These are phyloP conservation scores for Boulengeromyrus knoepffleri DNA, from an alignment of 2,113 vertebrate species.

Conservation along the genomic window DNA sequence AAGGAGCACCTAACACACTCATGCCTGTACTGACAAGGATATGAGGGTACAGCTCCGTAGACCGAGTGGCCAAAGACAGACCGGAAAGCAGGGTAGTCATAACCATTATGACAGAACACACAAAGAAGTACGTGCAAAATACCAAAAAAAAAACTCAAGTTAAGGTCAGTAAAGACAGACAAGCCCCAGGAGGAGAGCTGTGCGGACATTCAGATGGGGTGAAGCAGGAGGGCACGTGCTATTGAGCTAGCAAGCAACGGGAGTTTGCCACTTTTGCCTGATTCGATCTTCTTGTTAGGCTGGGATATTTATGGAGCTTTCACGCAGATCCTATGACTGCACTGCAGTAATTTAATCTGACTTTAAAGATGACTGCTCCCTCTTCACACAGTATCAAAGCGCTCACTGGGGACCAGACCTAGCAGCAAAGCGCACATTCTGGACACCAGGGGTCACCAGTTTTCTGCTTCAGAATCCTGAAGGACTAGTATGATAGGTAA, in stretches of 20 bases:
- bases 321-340: conserved; percentile 6
- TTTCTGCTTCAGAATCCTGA: background rate
- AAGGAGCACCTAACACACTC: background rate
- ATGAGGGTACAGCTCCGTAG: background rate
- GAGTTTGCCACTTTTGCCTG: background rate
- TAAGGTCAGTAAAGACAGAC: background rate
- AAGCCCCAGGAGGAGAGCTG: background rate
- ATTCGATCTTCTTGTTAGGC: conserved; percentile 1
- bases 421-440: background rate
- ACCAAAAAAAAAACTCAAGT: background rate
- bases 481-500: background rate
- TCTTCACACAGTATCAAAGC: background rate
- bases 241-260: background rate
- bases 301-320: conserved; percentile 10
- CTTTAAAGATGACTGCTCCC: background rate
- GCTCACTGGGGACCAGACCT: background rate
- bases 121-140: background rate
- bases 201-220: background rate
- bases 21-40: background rate
- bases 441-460: conserved; percentile 6
- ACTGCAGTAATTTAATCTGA: background rate
- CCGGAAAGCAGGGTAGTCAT: background rate
- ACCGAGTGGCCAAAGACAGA: background rate
- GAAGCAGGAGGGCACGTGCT: background rate
- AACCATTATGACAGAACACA: background rate